Base-by-base conservation (phyloP, 2,888 invertebrate species). In the Palloptera scutellata region DNA sequence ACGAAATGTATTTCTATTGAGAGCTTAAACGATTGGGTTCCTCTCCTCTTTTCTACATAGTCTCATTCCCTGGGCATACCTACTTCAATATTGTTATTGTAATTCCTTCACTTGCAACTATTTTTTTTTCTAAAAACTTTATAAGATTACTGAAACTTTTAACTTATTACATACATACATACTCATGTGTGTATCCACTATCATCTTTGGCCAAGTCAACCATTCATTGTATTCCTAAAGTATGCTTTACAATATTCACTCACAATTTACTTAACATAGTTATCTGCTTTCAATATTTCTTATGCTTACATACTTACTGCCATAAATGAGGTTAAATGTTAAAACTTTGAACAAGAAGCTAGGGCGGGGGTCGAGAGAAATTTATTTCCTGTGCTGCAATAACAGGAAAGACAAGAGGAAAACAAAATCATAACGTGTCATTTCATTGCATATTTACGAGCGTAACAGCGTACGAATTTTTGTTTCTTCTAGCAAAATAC, bases 341-440 rank as follows among this genome's bases (percentile, higher is more conserved):
- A 15, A 63, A 63, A 59, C 1, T 54, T 42, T 52, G 12, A 53
- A 54, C 30, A 30, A 30, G 30, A 30, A 61, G 51, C 51, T 62
- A 53, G 12, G 19, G 48, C 9, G 11, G 6, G 30, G n/a, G n/a
- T n/a, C 42, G 19, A 15, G 15, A 9, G 13, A 40, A 9, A 1
- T 17, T 41, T 10, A 30, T 12, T 9, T 15, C 48, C 15, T 52
- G 41, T 17, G 52, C 10, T 40, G 51, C 40, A 43, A 43, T n/a
- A 43, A 17, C 54, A n/a, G 6, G 41, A 53, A 52, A n/a, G 42
- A 20, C 13, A 41, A 62, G 20, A 42, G 62, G 11, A 54, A 75
- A 76, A 75, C 76, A 74, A 78, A 77, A 77, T 80, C 80, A 80
- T 80, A 79, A 78, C 78, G 78, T 76, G 74, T 80, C 77, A 79